phyloP scores from a whole-genome alignment of 2,888 invertebrate species.

The Ennomos fuscantarius region DNA sequence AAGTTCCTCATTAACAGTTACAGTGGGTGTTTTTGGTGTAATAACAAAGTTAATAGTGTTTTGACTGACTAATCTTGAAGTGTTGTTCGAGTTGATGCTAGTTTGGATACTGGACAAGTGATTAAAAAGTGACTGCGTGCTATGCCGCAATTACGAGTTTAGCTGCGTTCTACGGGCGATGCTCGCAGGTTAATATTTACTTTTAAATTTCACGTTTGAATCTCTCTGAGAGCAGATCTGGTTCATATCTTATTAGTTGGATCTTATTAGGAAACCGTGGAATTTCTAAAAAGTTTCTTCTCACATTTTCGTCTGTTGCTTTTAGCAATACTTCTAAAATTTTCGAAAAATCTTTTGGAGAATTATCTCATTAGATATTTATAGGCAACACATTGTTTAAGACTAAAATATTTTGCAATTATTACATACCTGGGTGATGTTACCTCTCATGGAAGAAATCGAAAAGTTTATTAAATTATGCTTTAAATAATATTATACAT shows the following conservation, averaged over 20 bases:
- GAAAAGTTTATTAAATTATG: too few relatives aligned
- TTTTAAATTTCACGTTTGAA: constrained; percentile 61
- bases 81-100: constrained; percentile 69
- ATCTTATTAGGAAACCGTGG: constrained; percentile 10
- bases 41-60: constrained; percentile 72
- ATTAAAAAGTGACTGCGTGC: constrained; percentile 79
- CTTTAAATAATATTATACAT: too few relatives aligned
- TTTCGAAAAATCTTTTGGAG: too few relatives aligned
- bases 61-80: constrained; percentile 70
- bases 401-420: too few relatives aligned
- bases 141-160: constrained; percentile 78
- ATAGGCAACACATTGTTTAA: too few relatives aligned
- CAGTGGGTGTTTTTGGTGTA: constrained; percentile 77
- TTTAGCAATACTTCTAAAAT: neutral
- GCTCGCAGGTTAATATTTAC: constrained; percentile 81
- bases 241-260: constrained; percentile 1
- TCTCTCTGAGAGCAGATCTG: constrained; percentile 45
- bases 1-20: constrained; percentile 79
- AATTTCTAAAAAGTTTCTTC: too few relatives aligned
- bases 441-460: too few relatives aligned
- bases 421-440: too few relatives aligned
- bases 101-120: constrained; percentile 82
- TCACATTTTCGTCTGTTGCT: neutral
- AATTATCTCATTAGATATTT: too few relatives aligned
- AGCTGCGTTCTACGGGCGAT: constrained; percentile 83